Conservation (phyloP, 2,797 vertebrate species). For the Emydoidea blandingii region DNA sequence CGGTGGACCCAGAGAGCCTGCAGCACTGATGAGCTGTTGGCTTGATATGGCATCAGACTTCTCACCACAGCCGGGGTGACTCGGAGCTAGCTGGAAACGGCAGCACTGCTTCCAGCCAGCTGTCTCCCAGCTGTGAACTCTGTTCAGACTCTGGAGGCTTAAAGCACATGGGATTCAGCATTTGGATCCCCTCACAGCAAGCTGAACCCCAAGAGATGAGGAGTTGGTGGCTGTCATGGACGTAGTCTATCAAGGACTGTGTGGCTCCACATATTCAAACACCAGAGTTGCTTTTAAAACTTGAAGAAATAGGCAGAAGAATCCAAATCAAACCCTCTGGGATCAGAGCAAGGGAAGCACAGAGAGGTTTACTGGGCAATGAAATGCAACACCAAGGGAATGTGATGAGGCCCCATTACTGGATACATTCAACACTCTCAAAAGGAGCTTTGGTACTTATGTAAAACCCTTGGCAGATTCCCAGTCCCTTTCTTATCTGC, state of each 20-base stretch:
- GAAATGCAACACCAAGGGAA: not conserved
- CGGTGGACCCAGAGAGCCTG: too few species aligned
- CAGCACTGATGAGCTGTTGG: not conserved
- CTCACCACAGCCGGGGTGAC: too few species aligned
- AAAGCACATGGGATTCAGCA: too few species aligned
- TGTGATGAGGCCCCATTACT: too few species aligned
- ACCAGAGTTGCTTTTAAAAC: not conserved
- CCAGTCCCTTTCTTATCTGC: not conserved
- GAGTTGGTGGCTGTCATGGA: too few species aligned
- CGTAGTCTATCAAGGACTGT: not conserved
- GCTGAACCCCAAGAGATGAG: not conserved
- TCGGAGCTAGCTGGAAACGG: not conserved
- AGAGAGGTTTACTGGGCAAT: not conserved
- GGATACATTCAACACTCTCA: not conserved
- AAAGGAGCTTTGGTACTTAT: not conserved
- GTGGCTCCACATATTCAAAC: not conserved
- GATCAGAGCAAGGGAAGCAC: not conserved
- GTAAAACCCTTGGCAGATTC: not conserved
- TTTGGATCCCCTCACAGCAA: not conserved
- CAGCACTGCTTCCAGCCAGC: not conserved
- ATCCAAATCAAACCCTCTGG: not conserved
- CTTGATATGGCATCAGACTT: too few species aligned
- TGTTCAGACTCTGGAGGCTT: too few species aligned
- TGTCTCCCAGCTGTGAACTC: too few species aligned
- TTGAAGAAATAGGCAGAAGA: not conserved